Evolutionary conservation across 2,113 vertebrate genomes (phyloP).

Genomic region (Spilogale gracilis): DNA sequence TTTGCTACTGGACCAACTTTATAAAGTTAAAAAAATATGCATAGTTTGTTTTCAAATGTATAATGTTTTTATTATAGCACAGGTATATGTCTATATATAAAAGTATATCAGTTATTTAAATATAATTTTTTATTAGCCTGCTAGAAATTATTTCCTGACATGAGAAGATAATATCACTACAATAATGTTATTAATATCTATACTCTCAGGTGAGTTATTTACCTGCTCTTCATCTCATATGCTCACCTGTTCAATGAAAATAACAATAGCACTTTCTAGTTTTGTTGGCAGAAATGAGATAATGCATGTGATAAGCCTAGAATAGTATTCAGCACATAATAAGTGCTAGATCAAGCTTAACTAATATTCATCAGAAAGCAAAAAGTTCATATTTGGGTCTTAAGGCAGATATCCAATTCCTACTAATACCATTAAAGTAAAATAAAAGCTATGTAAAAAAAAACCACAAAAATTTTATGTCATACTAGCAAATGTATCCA

Average conservation of each 20-base stretch:
- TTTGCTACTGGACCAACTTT: neutral
- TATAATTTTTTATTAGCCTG: neutral
- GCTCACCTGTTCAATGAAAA: neutral
- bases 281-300: conserved; percentile 3
- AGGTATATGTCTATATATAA: neutral
- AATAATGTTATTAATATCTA: neutral
- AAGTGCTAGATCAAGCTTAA: neutral
- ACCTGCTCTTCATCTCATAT: neutral
- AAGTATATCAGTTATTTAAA: neutral
- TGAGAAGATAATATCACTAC: neutral
- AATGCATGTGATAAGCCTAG: neutral
- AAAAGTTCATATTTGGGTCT: neutral
- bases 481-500: neutral
- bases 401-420: neutral
- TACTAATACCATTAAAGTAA: neutral
- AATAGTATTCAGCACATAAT: neutral
- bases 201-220: neutral
- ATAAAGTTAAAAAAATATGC: neutral
- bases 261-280: neutral
- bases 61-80: neutral
- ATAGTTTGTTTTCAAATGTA: neutral
- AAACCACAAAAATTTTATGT: neutral
- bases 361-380: neutral
- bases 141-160: conserved; percentile 4
- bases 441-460: neutral